These are phyloP conservation scores for Serripes groenlandicus DNA, from an alignment of 2,888 invertebrate genomes.

Conservation along the genomic window DNA sequence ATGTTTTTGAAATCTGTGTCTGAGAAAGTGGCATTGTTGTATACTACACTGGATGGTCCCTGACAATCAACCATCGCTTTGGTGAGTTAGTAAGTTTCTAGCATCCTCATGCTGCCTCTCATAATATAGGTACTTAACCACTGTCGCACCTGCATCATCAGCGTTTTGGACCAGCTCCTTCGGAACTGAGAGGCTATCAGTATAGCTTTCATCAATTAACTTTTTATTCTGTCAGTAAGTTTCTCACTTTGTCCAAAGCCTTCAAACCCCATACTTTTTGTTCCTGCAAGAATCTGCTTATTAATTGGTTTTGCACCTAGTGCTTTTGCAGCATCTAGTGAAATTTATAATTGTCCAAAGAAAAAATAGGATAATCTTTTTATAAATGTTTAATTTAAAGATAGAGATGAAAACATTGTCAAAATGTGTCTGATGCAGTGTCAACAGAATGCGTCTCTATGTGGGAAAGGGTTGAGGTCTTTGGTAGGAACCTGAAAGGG, in stretches of 20 bases:
- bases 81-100: background rate
- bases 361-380: too few species aligned
- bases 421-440: too few species aligned
- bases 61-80: conserved; percentile 80
- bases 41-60: conserved; percentile 84
- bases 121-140: conserved; percentile 79
- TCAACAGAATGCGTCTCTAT: too few species aligned
- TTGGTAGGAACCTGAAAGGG: too few species aligned
- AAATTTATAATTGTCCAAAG: too few species aligned
- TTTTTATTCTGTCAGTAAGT: conserved; percentile 75
- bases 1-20: conserved; percentile 83
- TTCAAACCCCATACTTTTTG: conserved; percentile 52
- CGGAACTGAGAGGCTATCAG: conserved; percentile 80
- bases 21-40: conserved; percentile 82
- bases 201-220: conserved; percentile 75
- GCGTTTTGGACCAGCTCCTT: conserved; percentile 83
- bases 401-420: too few species aligned
- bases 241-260: conserved; percentile 79
- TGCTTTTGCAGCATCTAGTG: background rate
- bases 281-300: conserved; percentile 68
- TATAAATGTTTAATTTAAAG: too few species aligned
- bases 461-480: too few species aligned
- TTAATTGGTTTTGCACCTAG: conserved; percentile 75
- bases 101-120: conserved; percentile 75
- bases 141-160: conserved; percentile 80